Base-by-base conservation (phyloP, 2,113 vertebrate species). In the Mugil cephalus region DNA sequence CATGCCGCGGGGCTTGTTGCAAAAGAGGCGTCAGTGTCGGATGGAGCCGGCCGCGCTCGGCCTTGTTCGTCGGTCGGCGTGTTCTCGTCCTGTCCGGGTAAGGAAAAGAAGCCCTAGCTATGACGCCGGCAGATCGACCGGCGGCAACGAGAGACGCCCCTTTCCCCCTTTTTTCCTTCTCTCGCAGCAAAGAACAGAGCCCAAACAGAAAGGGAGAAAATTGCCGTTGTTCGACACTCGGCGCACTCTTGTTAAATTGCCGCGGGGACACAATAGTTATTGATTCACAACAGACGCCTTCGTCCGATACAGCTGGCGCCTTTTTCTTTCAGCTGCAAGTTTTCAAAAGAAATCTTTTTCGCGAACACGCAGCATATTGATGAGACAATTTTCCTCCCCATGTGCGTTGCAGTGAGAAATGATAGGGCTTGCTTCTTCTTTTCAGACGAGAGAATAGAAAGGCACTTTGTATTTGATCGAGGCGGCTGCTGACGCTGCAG, bases 1-100 rank as follows among this genome's bases (percentile, higher is more conserved):
- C 83, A 87, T 79, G 75, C 74, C 72, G 10, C 75, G 54, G 68
- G 42, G 65, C 69, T 56, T 69, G 87, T 86, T 55, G 74, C 82
- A 56, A 63, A 82, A 61, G 17, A 6, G n/a, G 72, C 73, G 53
- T 52, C 65, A 43, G 14, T 30, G 70, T 62, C 42, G 61, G 50
- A 18, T 19, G 56, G 48, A 74, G 71, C 36, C 21, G 77, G 74
- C 75, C 71, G 58, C 42, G 2, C 50, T 69, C 54, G 82, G 67
- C 69, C 53, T 47, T 51, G 47, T 73, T 69, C 58, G 5, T 30
- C 24, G 24, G 24, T 2, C 24, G 24, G 24, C 24, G 24, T 30
- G 24, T 30, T 30, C 47, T 70, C 67, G 59, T 65, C 40, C 18
- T 4, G 64, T 46, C 13, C 66, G 62, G 50, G 64, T 24, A 51